Percentiles rank a stretch among this genome's conserved stretches.
These are phyloP conservation scores for Egretta garzetta DNA, from an alignment of 2,113 vertebrate species.

Conservation along the genomic window DNA sequence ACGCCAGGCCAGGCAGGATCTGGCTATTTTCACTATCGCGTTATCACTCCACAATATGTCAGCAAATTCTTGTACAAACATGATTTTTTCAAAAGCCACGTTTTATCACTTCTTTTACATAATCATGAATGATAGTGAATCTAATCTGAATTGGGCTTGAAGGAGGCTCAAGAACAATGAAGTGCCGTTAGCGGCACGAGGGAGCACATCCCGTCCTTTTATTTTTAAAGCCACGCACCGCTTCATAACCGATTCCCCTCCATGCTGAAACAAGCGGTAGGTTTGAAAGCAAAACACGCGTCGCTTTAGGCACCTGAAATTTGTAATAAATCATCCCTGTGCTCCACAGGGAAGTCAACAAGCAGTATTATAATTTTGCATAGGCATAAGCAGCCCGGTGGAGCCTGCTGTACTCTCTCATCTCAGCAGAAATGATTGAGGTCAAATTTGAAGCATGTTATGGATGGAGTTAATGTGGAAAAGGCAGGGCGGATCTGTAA, in stretches of 20 bases:
- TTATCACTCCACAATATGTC: constrained; percentile 73
- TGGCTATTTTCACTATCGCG: constrained; percentile 70
- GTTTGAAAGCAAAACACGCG: neutral
- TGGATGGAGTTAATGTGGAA: neutral
- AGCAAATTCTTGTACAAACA: constrained; percentile 72
- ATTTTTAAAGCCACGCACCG: neutral
- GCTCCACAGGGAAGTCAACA: neutral
- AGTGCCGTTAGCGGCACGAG: neutral
- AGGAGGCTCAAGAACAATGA: constrained; percentile 49
- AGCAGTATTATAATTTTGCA: neutral
- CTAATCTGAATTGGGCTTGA: constrained; percentile 75
- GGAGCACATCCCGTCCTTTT: neutral
- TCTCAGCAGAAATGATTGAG: neutral
- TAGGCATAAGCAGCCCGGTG: neutral
- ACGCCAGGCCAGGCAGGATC: constrained; percentile 41
- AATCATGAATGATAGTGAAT: constrained; percentile 75
- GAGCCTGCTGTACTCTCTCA: neutral
- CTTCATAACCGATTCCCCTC: neutral
- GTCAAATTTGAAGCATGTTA: neutral
- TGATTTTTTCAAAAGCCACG: constrained; percentile 36
- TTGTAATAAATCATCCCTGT: neutral
- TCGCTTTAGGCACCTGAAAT: neutral
- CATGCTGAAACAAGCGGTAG: neutral
- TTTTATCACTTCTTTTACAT: constrained; percentile 66
- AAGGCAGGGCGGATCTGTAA: neutral